phyloP scores from a whole-genome alignment of 64 coral and sea anemone species.

The Pachyseris speciosa region DNA sequence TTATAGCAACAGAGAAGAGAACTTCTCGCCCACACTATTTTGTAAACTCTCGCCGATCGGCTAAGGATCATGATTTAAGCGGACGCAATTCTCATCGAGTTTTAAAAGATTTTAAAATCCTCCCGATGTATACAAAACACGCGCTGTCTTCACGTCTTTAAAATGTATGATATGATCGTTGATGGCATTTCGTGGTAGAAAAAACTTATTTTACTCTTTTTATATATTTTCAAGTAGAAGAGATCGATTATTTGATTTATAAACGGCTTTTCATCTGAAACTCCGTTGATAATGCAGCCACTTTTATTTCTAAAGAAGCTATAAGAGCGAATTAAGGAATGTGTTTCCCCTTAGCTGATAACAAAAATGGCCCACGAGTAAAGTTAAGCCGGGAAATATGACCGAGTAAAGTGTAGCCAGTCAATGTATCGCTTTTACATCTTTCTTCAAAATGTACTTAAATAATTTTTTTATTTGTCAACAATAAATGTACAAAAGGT shows the following conservation, averaged over 20 bases:
- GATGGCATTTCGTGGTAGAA: neutral
- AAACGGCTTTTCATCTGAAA: neutral
- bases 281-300: neutral
- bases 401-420: too few relatives aligned
- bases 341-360: neutral
- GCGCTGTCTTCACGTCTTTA: neutral
- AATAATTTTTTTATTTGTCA: neutral
- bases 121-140: neutral
- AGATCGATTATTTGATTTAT: neutral
- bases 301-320: neutral
- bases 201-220: neutral
- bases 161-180: neutral
- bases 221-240: neutral
- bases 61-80: too few relatives aligned
- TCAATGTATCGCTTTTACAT: neutral
- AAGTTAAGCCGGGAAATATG: slow-evolving; percentile 1
- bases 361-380: slow-evolving; percentile 18
- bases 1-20: slow-evolving; percentile 39
- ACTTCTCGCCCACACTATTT: neutral
- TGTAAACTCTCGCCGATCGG: too few relatives aligned
- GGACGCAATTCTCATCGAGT: too few relatives aligned
- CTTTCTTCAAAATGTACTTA: neutral
- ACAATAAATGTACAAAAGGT: neutral
- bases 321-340: neutral
- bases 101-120: neutral